A percentile compares a stretch with the other conserved stretches of the same genome.
phyloP scores from a whole-genome alignment of 2,888 invertebrate species.

The Colostygia pectinataria region DNA sequence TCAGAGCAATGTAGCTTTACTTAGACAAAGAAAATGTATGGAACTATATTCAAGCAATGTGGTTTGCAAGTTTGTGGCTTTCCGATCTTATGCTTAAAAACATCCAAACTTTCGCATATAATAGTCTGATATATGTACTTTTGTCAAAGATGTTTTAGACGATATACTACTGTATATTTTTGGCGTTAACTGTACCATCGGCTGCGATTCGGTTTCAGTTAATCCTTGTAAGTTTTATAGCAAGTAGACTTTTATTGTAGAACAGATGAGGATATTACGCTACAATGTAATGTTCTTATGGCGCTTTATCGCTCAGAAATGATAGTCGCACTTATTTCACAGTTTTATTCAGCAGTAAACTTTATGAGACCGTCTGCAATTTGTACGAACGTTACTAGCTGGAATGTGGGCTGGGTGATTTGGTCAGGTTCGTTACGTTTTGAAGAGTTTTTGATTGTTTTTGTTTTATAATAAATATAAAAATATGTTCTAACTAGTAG shows the following conservation, averaged over 20 bases:
- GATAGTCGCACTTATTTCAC: conserved; percentile 35
- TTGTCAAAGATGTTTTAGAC: too few relatives aligned
- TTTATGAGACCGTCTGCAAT: conserved; percentile 25
- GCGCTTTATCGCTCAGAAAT: conserved; percentile 33
- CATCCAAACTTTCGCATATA: too few relatives aligned
- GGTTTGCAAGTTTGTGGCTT: too few relatives aligned
- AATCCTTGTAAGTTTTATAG: conserved; percentile 30
- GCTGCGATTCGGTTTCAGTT: conserved; percentile 24
- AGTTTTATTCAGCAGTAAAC: conserved; percentile 33
- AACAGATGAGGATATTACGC: conserved; percentile 35
- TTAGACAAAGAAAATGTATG: too few relatives aligned
- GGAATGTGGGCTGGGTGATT: conserved; percentile 1
- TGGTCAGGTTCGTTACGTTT: not conserved
- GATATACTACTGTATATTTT: not conserved
- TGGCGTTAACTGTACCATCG: not conserved
- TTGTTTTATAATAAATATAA: too few relatives aligned
- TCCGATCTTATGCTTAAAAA: too few relatives aligned
- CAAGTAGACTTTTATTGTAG: conserved; percentile 31
- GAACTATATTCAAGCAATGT: too few relatives aligned
- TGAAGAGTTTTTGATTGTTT: not conserved
- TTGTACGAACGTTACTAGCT: conserved; percentile 17
- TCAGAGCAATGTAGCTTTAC: too few relatives aligned
- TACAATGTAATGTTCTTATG: conserved; percentile 31
- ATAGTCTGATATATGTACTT: too few relatives aligned
- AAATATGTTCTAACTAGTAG: too few relatives aligned